Evolutionary conservation across 2,113 vertebrate species (phyloP), one percentile per base, ranked within the genome.

Genomic region (Ceyx cyanopectus): DNA sequence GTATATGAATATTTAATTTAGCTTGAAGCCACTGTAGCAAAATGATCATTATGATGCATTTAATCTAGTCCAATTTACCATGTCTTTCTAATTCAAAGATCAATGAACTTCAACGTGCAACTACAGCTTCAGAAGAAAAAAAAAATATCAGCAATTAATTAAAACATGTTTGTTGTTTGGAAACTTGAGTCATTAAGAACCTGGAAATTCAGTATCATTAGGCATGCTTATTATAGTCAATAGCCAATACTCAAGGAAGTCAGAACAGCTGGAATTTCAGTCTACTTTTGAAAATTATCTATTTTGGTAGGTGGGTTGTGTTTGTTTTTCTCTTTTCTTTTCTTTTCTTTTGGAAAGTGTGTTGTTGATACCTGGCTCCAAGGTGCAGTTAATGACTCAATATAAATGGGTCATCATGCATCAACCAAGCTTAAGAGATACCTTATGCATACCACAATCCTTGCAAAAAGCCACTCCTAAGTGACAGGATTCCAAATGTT

Each of bases 1-100:
- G 82, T 96, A 94, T 89, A 97, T 94, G 96, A 97, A 96, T 97
- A 97, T 97, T 96, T 94, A 97, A 96, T 96, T 96, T 97, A 93
- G 93, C 95, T 96, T 95, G 91, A 96, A 96, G 96, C 96, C 95
- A 96, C 95, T 41, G 7, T 80, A 97, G 94, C 83, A 97, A 97
- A 97, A 93, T 92, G 86, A 97, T 97, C 94, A 94, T 92, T 96
- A 94, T 94, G 82, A 96, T 95, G 82, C 73, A 94, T 96, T 97
- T 95, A 96, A 97, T 95, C 92, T 92, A 96, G 90, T 94, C 90
- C 92, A 94, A 96, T 97, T 97, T 92, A 94, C 95, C 93, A 90
- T 81, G 79, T 94, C 97, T 96, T 97, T 96, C 96, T 96, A 93
- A 94, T 94, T 97, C 93, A 96, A 26, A 95, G 92, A 96, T 94